phyloP scores from a whole-genome alignment of 2,113 vertebrate species.

The Bettongia penicillata region DNA sequence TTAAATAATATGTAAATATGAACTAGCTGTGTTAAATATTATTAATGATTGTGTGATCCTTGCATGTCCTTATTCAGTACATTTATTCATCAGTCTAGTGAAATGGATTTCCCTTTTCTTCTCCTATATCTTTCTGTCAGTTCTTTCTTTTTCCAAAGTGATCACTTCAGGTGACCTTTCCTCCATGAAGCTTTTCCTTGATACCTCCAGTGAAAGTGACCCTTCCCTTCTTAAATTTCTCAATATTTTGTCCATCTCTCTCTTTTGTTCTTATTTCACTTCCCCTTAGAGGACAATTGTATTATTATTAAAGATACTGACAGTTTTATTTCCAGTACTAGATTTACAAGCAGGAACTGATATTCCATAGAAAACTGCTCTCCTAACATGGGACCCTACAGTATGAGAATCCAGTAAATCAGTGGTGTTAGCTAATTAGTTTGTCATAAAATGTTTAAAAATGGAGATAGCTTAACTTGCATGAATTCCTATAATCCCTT shows the following conservation, averaged over 20 bases:
- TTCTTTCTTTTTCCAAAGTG: not conserved
- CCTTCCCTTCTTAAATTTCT: not conserved
- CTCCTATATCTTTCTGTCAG: not conserved
- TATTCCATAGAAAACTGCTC: slow-evolving; percentile 42
- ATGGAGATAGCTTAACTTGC: not conserved
- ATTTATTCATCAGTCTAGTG: not conserved
- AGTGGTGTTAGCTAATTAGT: not conserved
- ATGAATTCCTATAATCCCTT: not conserved
- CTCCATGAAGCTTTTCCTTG: not conserved
- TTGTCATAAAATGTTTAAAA: not conserved
- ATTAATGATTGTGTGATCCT: not conserved
- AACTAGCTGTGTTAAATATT: not conserved
- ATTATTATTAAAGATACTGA: slow-evolving; percentile 12
- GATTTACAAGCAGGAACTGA: not conserved
- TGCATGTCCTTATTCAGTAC: not conserved
- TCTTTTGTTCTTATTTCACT: not conserved
- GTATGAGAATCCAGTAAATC: not conserved
- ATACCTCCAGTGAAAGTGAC: not conserved
- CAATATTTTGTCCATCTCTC: not conserved
- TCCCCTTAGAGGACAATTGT: not conserved
- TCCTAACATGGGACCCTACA: not conserved
- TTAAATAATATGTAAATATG: not conserved
- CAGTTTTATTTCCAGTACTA: not conserved
- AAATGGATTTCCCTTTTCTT: not conserved
- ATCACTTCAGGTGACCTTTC: not conserved